Evolutionary conservation across 2,113 vertebrate genomes (phyloP).

Genomic region (Rhinoderma darwinii): DNA sequence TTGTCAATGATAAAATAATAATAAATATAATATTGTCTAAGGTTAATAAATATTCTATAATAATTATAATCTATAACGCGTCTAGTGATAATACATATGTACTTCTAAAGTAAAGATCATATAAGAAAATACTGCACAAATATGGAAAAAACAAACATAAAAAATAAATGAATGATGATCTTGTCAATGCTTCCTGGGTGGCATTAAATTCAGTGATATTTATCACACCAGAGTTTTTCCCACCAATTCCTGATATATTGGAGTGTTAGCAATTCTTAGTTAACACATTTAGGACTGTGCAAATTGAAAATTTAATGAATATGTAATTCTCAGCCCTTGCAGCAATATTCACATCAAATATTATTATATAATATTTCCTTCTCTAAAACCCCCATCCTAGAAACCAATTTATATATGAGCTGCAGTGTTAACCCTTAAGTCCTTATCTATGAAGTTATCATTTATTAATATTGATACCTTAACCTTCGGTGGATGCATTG

Average conservation of each 20-base stretch:
- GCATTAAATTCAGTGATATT: constrained; percentile 2
- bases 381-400: not conserved
- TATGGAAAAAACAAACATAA: not conserved
- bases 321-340: constrained; percentile 22
- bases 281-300: constrained; percentile 33
- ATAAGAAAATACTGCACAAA: not conserved
- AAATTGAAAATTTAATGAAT: constrained; percentile 44
- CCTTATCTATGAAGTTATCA: not conserved
- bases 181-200: not conserved
- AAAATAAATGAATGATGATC: not conserved
- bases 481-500: not conserved
- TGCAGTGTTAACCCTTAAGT: constrained; percentile 8
- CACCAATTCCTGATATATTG: not conserved
- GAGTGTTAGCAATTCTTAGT: constrained; percentile 18
- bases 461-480: constrained; percentile 24
- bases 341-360: constrained; percentile 28
- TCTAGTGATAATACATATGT: too few relatives aligned
- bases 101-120: too few relatives aligned
- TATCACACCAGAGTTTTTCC: constrained; percentile 14
- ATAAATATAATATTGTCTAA: too few relatives aligned
- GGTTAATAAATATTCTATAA: too few relatives aligned
- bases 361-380: constrained; percentile 20
- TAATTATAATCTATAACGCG: too few relatives aligned
- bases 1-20: too few relatives aligned
- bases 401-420: not conserved